Evolutionary conservation across 2,888 invertebrate species (phyloP).

Genomic region (Aphidius colemani): DNA sequence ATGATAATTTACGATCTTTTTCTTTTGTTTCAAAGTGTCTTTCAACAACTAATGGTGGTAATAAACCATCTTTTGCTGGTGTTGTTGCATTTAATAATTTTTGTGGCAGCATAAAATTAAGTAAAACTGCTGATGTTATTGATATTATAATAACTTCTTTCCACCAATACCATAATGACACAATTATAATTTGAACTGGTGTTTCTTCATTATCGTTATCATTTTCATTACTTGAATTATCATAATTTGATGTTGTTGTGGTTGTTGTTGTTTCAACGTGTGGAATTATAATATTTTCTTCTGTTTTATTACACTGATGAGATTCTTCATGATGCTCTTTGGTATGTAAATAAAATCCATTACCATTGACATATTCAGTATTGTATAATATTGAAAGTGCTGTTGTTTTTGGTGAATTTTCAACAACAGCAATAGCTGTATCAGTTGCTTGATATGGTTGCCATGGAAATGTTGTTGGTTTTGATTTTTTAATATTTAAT

Average conservation of each 20-base stretch:
- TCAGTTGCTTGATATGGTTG: slow-evolving; percentile 69
- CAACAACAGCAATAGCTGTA: slow-evolving; percentile 32
- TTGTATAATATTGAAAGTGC: slow-evolving; percentile 77
- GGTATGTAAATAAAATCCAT: slow-evolving; percentile 79
- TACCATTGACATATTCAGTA: slow-evolving; percentile 72
- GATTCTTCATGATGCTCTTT: slow-evolving; percentile 62
- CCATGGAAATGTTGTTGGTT: slow-evolving; percentile 69
- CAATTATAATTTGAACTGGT: slow-evolving; percentile 72
- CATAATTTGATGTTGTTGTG: slow-evolving; percentile 58
- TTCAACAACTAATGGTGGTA: slow-evolving; percentile 51
- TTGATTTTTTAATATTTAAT: slow-evolving; percentile 29
- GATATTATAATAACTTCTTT: slow-evolving; percentile 81
- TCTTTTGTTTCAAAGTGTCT: slow-evolving; percentile 42
- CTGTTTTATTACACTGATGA: slow-evolving; percentile 54
- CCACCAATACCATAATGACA: slow-evolving; percentile 83
- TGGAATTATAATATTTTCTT: slow-evolving; percentile 69
- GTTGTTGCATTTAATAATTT: slow-evolving; percentile 45
- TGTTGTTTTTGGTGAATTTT: slow-evolving; percentile 63
- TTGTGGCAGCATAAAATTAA: slow-evolving; percentile 71
- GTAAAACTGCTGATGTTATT: slow-evolving; percentile 71
- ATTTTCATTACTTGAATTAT: slow-evolving; percentile 40
- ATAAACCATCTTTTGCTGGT: slow-evolving; percentile 44
- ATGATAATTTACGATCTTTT: slow-evolving; percentile 49
- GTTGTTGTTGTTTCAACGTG: slow-evolving; percentile 63
- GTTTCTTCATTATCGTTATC: slow-evolving; percentile 60